phyloP scores from a whole-genome alignment of 2,797 vertebrate species.

The Cuculus canorus region DNA sequence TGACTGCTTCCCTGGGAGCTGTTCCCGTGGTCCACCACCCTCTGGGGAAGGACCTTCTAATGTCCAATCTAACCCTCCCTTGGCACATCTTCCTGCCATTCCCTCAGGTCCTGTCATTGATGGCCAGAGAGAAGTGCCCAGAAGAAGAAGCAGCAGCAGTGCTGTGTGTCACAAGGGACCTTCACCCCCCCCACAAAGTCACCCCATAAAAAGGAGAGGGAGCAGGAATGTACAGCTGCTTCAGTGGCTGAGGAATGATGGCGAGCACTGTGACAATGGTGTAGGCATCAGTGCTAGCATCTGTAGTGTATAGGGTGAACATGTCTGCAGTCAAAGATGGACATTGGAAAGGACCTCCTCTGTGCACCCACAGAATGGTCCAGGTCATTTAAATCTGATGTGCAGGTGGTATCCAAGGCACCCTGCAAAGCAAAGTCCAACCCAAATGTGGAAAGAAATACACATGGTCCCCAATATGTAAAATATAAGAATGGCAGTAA shows the following conservation, averaged over 20 bases:
- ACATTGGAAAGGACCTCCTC: background rate
- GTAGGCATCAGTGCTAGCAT: background rate
- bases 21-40: too few species aligned
- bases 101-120: too few species aligned
- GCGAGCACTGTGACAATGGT: background rate
- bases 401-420: background rate
- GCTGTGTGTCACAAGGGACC: too few species aligned
- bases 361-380: background rate
- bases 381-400: fast-evolving
- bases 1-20: too few species aligned
- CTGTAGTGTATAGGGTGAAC: background rate
- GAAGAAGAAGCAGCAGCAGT: too few species aligned
- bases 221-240: background rate
- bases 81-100: too few species aligned
- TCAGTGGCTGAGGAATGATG: background rate
- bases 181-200: too few species aligned
- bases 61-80: too few species aligned
- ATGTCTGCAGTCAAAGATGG: background rate
- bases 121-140: too few species aligned
- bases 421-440: background rate
- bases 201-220: too few species aligned
- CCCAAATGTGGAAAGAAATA: background rate
- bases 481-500: background rate
- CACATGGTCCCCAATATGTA: fast-evolving
- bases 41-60: too few species aligned